A percentile compares a stretch with the other conserved stretches of the same genome.
Conservation (phyloP, 2,113 vertebrate species). For the Girardinichthys multiradiatus region DNA sequence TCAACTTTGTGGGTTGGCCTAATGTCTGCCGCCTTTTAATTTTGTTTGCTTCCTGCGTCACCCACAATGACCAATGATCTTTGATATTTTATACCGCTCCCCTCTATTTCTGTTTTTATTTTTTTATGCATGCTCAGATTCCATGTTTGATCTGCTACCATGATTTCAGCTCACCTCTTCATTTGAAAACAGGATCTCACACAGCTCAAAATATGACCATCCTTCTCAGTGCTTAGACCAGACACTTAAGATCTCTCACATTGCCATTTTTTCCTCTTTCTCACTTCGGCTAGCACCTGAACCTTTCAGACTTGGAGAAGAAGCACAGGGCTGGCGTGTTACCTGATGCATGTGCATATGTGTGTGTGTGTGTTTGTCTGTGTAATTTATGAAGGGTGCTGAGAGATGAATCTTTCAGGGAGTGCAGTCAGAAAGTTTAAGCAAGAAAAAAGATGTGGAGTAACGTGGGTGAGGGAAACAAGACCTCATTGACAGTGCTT, state of each 20-base stretch:
- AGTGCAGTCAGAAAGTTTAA: conserved; percentile 89
- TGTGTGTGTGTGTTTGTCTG: conserved; percentile 13
- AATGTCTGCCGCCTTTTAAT: too few species aligned
- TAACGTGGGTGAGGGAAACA: conserved; percentile 86
- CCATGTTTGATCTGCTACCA: background rate
- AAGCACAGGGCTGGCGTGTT: conserved; percentile 39
- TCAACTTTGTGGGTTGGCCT: too few species aligned
- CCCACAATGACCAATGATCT: too few species aligned
- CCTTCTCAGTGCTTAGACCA: background rate
- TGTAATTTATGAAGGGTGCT: conserved; percentile 37
- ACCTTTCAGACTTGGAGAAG: conserved; percentile 75
- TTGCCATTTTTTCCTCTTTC: conserved; percentile 1
- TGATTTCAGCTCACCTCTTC: background rate
- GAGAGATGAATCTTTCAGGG: conserved; percentile 81
- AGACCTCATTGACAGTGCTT: conserved; percentile 85
- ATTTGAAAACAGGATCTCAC: background rate
- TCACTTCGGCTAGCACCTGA: conserved; percentile 74
- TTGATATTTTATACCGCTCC: too few species aligned
- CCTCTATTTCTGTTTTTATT: too few species aligned
- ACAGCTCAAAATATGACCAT: background rate
- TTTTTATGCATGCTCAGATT: background rate
- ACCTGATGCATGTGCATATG: conserved; percentile 8
- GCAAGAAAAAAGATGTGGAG: conserved; percentile 65
- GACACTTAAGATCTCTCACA: background rate
- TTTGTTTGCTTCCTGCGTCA: too few species aligned